phyloP scores from a whole-genome alignment of 2,113 vertebrate genomes.

The Pseudolaguvia tuberculata region DNA sequence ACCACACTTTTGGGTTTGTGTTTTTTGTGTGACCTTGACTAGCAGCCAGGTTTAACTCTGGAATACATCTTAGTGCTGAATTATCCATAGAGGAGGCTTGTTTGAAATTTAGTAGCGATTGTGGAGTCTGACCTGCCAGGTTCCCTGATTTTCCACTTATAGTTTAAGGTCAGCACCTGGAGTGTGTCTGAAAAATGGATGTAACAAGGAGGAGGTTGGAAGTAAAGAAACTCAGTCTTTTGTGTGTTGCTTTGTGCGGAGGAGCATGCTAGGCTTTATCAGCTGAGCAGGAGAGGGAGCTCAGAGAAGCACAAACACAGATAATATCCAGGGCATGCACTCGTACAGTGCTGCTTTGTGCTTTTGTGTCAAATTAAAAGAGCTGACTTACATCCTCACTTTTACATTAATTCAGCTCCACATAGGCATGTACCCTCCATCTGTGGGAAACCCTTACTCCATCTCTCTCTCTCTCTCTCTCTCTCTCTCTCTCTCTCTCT shows the following conservation, averaged over 20 bases:
- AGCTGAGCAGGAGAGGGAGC: background rate
- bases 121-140: constrained; percentile 3
- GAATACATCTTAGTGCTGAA: background rate
- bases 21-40: constrained; percentile 34
- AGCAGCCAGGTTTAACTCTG: background rate
- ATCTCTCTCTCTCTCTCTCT: background rate
- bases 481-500: background rate
- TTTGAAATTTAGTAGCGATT: constrained; percentile 4
- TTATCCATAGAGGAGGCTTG: constrained; percentile 11
- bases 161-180: constrained; percentile 25
- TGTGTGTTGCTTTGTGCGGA: background rate
- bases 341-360: constrained; percentile 16
- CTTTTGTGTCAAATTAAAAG: constrained; percentile 2
- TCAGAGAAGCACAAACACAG: constrained; percentile 4
- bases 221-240: background rate
- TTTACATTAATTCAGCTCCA: background rate
- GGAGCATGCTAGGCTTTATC: constrained; percentile 6
- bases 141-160: constrained; percentile 2
- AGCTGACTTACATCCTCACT: constrained; percentile 1
- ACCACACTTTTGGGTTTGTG: background rate
- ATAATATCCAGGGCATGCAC: constrained; percentile 4
- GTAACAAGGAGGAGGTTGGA: background rate
- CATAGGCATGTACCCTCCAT: background rate
- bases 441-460: background rate
- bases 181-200: background rate